phyloP scores from a whole-genome alignment of 2,888 invertebrate genomes.

The Chydorus sphaericus region DNA sequence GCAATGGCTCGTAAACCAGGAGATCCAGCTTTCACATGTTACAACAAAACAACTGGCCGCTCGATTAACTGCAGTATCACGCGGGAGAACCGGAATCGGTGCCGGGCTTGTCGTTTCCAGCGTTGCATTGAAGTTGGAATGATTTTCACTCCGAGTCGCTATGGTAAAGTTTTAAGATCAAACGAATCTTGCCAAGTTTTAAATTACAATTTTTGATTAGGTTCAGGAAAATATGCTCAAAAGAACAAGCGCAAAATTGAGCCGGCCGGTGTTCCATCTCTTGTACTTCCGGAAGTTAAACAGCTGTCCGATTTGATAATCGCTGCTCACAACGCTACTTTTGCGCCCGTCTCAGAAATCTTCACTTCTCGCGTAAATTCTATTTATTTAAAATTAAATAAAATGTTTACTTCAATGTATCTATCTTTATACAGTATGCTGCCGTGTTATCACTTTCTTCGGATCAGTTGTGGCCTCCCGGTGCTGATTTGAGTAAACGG shows the following conservation, averaged over 20 bases:
- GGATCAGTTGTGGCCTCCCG: background rate
- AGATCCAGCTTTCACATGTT: constrained; percentile 4
- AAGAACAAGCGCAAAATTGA: too few species aligned
- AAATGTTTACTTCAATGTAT: background rate
- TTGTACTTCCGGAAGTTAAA: background rate
- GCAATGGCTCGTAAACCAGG: background rate
- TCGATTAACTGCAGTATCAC: constrained; percentile 7
- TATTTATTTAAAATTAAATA: background rate
- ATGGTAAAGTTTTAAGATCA: background rate
- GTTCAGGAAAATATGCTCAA: too few species aligned
- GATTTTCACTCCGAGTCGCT: too few species aligned
- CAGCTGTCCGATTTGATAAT: background rate
- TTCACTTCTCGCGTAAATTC: constrained; percentile 7
- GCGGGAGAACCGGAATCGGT: constrained; percentile 3
- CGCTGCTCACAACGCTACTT: constrained; percentile 7
- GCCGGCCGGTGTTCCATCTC: too few species aligned
- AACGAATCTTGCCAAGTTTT: background rate
- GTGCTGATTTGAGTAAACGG: constrained; percentile 3
- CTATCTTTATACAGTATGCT: constrained; percentile 1
- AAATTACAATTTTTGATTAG: too few species aligned
- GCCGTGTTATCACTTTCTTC: background rate
- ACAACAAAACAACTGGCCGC: background rate
- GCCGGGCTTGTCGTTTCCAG: constrained; percentile 11
- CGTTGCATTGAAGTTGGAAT: constrained; percentile 10
- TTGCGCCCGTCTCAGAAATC: constrained; percentile 1